Base-by-base conservation (phyloP, 2,797 vertebrate genomes). In the Typhlichthys eigenmanni region DNA sequence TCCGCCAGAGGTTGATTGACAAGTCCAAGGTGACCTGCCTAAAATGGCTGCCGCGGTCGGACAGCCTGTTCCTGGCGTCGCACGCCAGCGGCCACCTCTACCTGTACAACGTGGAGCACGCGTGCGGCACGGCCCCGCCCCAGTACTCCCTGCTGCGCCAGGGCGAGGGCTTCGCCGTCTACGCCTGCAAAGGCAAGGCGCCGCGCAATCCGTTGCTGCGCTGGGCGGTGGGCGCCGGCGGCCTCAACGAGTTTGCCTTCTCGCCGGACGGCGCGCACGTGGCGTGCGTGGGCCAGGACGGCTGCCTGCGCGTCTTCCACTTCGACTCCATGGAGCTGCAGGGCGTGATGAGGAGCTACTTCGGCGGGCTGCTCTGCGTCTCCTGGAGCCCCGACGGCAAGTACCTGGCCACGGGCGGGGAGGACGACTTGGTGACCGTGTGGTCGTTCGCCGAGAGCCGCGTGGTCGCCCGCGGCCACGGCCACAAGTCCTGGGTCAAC, bases 401-500 rank as follows among this genome's bases (percentile, higher is more conserved):
- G 9, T 98, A 96, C 6, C 89, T 98, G 0, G 96, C 95, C 53
- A 97, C 96, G 0, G 96, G 96, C 0, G 96, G 96, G 0, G 95
- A 97, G 69, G 96, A 97, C 0, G 95, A 97, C 76, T 79, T 97
- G 69, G 96, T 98, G 2, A 97, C 96, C 0, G 96, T 97, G 3
- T 98, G 96, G 96, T 97, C 96, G 0, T 96, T 98, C 0, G 63
- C 92, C 0, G 94, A 98, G 17, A 95, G 95, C 9, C 90, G 96
- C 0, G 96, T 98, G 57, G 94, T 98, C 0, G 96, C 96, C 0
- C 82, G 95, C 0, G 96, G 96, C 0, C 96, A 94, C 0, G 96
- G 96, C 0, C 96, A 98, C 87, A 97, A 96, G 72, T 97, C 95
- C 0, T 98, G 96, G 96, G 95, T 98, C 52, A 98, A 95, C 0